Percentiles rank a stretch among this genome's conserved stretches.
These are phyloP conservation scores for Pelecanus crispus DNA, from an alignment of 2,113 vertebrate genomes.

Conservation along the genomic window DNA sequence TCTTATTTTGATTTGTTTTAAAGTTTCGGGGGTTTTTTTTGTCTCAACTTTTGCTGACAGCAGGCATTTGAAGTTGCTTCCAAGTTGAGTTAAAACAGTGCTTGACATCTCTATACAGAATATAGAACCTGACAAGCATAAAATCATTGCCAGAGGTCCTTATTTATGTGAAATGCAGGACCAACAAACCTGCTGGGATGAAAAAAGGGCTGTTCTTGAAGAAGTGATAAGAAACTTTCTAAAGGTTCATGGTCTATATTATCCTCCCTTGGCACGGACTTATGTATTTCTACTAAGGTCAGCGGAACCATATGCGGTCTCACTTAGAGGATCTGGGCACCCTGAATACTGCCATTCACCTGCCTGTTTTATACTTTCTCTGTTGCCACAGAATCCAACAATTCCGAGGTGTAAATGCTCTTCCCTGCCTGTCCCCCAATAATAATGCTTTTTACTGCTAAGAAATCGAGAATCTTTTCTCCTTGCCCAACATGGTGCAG, in stretches of 20 bases:
- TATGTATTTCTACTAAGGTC: neutral
- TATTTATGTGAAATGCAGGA: neutral
- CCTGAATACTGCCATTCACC: neutral
- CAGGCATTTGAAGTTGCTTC: neutral
- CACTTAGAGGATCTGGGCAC: no score
- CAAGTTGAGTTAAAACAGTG: neutral
- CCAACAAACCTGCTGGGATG: neutral
- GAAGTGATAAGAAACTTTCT: neutral
- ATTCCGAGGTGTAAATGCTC: neutral
- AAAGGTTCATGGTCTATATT: neutral
- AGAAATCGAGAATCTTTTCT: neutral
- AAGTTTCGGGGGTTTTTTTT: neutral
- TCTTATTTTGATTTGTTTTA: neutral
- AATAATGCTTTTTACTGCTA: neutral
- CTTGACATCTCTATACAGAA: neutral
- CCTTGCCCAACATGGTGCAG: fast-evolving
- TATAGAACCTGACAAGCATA: neutral
- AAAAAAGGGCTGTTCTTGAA: neutral
- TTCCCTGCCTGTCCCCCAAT: no score
- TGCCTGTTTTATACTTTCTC: neutral
- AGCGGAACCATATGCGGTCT: fast-evolving
- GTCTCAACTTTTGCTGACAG: neutral
- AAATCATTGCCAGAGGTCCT: neutral
- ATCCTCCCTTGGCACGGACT: neutral
- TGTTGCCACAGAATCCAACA: fast-evolving